phyloP scores from a whole-genome alignment of 2,888 invertebrate genomes.

The Neoscelio sp. region DNA sequence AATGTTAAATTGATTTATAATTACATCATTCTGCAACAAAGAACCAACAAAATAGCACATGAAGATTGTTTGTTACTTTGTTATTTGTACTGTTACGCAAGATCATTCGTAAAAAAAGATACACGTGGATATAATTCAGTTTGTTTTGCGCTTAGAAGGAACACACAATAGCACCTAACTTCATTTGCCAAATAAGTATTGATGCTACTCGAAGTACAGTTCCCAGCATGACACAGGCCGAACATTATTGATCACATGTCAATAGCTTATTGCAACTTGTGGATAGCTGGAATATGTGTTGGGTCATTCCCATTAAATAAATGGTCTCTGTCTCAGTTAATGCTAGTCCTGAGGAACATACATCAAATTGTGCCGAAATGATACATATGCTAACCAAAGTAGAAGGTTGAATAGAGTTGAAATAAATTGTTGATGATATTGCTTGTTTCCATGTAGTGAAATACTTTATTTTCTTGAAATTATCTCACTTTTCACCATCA shows the following conservation, averaged over 20 bases:
- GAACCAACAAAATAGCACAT: not conserved
- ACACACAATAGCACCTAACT: slow-evolving; percentile 30
- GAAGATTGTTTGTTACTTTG: not conserved
- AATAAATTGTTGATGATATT: too few species aligned
- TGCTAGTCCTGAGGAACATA: slow-evolving; percentile 28
- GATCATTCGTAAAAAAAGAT: slow-evolving; percentile 40
- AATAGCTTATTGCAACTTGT: slow-evolving; percentile 47
- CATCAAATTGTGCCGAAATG: slow-evolving; percentile 49
- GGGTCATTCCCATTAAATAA: slow-evolving; percentile 45
- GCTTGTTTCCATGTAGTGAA: too few species aligned
- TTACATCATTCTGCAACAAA: too few species aligned
- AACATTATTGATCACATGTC: slow-evolving; percentile 59
- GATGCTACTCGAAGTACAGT: slow-evolving; percentile 45
- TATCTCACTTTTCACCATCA: too few species aligned
- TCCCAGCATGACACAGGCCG: slow-evolving; percentile 41
- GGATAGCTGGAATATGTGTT: slow-evolving; percentile 46
- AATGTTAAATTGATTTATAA: too few species aligned
- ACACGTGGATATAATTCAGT: slow-evolving; percentile 47
- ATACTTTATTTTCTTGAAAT: too few species aligned
- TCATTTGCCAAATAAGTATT: slow-evolving; percentile 54
- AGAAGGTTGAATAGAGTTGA: not conserved
- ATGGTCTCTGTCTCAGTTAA: slow-evolving; percentile 48
- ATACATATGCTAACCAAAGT: too few species aligned
- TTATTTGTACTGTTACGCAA: not conserved
- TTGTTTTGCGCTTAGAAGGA: slow-evolving; percentile 25